Conservation (phyloP, 2,888 invertebrate genomes). For the Ptychoptera contaminata region DNA sequence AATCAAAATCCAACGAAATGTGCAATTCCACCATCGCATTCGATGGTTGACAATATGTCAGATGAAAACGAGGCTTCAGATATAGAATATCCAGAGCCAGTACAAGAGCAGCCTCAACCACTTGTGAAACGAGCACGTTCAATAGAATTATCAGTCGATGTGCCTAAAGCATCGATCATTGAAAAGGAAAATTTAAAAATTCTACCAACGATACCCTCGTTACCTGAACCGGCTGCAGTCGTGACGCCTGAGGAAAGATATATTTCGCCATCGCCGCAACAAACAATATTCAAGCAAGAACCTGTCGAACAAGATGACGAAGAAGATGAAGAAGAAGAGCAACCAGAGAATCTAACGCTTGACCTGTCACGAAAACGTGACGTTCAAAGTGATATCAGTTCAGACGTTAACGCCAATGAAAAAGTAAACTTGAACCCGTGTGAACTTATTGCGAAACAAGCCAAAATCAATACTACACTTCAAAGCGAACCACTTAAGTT, state of each 20-base stretch:
- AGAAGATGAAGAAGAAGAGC: conserved; percentile 4
- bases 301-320: conserved; percentile 3
- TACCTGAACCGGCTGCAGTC: conserved; percentile 12
- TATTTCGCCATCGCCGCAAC: not conserved
- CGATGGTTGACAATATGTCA: conserved; percentile 26
- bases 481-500: too few relatives aligned
- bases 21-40: conserved; percentile 33
- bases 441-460: too few relatives aligned
- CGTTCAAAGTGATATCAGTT: not conserved
- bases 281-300: conserved; percentile 7
- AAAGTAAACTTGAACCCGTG: not conserved
- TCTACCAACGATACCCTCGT: conserved; percentile 23
- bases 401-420: not conserved
- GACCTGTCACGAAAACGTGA: conserved; percentile 12
- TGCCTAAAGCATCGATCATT: not conserved
- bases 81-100: conserved; percentile 9
- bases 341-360: conserved; percentile 12
- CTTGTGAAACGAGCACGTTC: conserved; percentile 15
- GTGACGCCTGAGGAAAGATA: not conserved
- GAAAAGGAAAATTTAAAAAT: not conserved
- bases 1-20: conserved; percentile 75
- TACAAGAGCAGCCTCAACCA: conserved; percentile 13
- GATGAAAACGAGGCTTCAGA: conserved; percentile 26
- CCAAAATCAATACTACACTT: too few relatives aligned
- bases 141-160: conserved; percentile 11